These are phyloP conservation scores for Talpa occidentalis DNA, from an alignment of 2,113 vertebrate species.

Conservation along the genomic window DNA sequence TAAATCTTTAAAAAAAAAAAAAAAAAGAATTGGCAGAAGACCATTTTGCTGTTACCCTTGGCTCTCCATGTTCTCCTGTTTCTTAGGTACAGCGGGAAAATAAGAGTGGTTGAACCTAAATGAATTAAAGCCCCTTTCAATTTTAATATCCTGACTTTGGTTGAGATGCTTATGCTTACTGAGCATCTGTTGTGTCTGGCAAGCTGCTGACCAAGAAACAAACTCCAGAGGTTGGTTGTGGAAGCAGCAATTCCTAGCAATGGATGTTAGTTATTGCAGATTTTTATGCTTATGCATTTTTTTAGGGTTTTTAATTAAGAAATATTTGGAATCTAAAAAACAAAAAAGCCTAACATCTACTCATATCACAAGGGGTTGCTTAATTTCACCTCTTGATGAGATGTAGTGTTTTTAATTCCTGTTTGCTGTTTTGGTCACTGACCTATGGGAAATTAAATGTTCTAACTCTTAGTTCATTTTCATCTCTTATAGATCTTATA, in stretches of 20 bases:
- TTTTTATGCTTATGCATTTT: background rate
- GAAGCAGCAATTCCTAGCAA: background rate
- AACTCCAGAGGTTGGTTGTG: background rate
- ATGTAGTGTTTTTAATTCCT: background rate
- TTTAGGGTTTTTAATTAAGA: slow-evolving; percentile 2
- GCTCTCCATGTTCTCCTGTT: background rate
- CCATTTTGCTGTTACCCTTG: background rate
- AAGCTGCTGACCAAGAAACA: background rate
- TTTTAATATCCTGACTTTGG: background rate
- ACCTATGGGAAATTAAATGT: slow-evolving; percentile 10
- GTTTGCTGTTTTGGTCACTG: slow-evolving; percentile 2
- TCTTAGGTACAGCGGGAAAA: background rate
- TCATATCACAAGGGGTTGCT: slow-evolving; percentile 18
- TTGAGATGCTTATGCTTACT: background rate
- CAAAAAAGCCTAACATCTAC: background rate
- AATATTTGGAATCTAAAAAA: slow-evolving; percentile 23
- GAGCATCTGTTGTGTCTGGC: background rate
- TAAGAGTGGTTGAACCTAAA: background rate
- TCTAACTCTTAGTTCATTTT: background rate
- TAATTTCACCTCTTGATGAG: background rate
- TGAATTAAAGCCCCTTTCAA: slow-evolving; percentile 23
- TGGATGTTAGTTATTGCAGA: background rate
- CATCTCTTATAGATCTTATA: background rate
- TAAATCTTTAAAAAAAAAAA: too few relatives aligned
- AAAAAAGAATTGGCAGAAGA: too few relatives aligned